Percentiles rank a stretch among this genome's conserved stretches.
These are phyloP conservation scores for Frankliniella intonsa DNA, from an alignment of 2,888 invertebrate genomes.

Conservation along the genomic window DNA sequence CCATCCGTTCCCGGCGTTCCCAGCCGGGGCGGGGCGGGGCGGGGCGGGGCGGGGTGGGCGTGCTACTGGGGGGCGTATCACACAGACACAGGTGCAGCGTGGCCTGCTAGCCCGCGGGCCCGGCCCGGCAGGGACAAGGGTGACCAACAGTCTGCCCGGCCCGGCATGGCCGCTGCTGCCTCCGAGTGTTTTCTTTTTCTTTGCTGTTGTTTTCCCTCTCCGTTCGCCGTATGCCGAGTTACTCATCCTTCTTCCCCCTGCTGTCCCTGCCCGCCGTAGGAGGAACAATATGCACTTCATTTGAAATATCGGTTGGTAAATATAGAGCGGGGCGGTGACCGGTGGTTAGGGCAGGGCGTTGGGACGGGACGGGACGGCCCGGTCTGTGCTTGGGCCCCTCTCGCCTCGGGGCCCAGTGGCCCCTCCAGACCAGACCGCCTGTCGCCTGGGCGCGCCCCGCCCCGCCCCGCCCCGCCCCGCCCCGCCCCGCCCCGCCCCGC, in stretches of 20 bases:
- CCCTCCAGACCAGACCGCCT: not conserved
- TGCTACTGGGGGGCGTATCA: no score
- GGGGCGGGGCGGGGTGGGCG: not conserved
- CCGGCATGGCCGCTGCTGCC: not conserved
- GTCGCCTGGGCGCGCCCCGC: not conserved
- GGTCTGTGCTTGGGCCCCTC: no score
- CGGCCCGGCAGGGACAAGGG: not conserved
- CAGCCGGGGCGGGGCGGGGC: not conserved
- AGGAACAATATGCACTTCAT: constrained; percentile 21
- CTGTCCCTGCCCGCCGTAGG: not conserved
- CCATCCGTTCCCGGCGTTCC: no score
- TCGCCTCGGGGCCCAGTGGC: not conserved
- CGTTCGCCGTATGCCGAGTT: not conserved
- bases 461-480: not conserved
- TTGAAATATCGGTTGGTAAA: constrained; percentile 17
- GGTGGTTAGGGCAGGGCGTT: no score
- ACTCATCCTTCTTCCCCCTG: not conserved
- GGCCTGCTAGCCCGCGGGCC: not conserved
- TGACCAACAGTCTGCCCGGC: not conserved
- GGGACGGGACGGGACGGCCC: no score
- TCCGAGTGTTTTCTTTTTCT: not conserved
- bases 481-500: no score
- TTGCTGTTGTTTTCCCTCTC: not conserved
- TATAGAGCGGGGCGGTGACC: constrained; percentile 21
- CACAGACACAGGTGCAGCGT: no score